phyloP scores from a whole-genome alignment of 2,797 vertebrate genomes.

The Oreochromis grahami region DNA sequence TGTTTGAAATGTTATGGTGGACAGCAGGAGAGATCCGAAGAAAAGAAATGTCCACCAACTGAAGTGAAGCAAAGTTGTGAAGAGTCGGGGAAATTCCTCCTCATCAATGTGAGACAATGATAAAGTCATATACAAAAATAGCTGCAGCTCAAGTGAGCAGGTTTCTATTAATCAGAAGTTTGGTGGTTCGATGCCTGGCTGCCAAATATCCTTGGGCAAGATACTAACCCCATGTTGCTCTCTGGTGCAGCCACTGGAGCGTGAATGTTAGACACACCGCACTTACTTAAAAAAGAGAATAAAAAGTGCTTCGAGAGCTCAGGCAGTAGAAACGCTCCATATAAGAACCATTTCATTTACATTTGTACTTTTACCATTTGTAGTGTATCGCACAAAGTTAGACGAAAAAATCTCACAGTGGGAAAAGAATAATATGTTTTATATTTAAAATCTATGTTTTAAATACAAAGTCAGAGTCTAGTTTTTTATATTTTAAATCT shows the following conservation, averaged over 20 bases:
- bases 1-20: background rate
- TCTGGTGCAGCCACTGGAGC: background rate
- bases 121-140: background rate
- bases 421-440: background rate
- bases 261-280: background rate
- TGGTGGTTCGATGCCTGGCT: background rate
- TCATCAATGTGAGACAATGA: background rate
- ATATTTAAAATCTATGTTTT: background rate
- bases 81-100: background rate
- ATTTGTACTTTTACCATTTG: background rate
- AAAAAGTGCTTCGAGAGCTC: background rate
- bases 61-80: background rate
- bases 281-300: background rate
- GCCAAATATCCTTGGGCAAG: background rate
- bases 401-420: background rate
- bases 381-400: background rate
- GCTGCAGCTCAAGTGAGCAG: background rate
- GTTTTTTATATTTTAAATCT: background rate
- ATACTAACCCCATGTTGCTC: rapidly evolving
- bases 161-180: background rate
- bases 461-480: background rate
- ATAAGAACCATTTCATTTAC: background rate
- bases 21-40: background rate
- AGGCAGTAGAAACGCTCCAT: background rate
- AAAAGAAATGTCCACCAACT: background rate